phyloP scores from a whole-genome alignment of 2,888 invertebrate species.

The Lasioglossum leucozonium region DNA sequence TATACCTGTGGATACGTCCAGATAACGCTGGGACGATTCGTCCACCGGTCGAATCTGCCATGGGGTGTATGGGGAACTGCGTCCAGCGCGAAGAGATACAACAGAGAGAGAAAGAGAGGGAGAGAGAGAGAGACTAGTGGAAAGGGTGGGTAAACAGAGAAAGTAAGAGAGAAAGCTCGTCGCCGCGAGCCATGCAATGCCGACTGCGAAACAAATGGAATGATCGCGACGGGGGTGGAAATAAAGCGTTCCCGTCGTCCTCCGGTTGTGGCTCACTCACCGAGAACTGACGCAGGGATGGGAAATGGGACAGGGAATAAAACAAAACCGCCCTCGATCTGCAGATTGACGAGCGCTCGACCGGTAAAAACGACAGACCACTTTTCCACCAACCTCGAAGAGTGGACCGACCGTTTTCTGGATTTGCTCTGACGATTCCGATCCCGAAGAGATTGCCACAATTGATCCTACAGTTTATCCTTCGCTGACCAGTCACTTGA shows the following conservation, averaged over 20 bases:
- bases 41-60: slow-evolving; percentile 66
- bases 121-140: slow-evolving; percentile 44
- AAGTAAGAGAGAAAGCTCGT: slow-evolving; percentile 70
- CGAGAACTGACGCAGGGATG: slow-evolving; percentile 33
- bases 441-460: neutral
- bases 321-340: slow-evolving; percentile 60
- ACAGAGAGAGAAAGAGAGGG: slow-evolving; percentile 66
- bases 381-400: slow-evolving; percentile 59
- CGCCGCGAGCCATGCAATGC: slow-evolving; percentile 76
- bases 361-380: slow-evolving; percentile 67
- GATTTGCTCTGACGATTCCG: neutral
- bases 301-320: slow-evolving; percentile 39
- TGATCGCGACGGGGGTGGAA: slow-evolving; percentile 73
- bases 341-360: slow-evolving; percentile 66
- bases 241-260: slow-evolving; percentile 76
- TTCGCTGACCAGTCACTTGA: neutral
- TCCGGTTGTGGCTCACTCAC: slow-evolving; percentile 54
- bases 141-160: slow-evolving; percentile 63
- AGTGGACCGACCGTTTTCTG: slow-evolving; percentile 31
- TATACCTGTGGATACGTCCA: slow-evolving; percentile 71
- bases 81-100: slow-evolving; percentile 28
- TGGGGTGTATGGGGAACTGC: slow-evolving; percentile 29
- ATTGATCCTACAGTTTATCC: slow-evolving; percentile 15
- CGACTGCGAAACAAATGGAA: slow-evolving; percentile 78
- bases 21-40: slow-evolving; percentile 73